These are phyloP conservation scores for Drosophila anomelani DNA, from an alignment of 2,888 invertebrate genomes.

Conservation along the genomic window DNA sequence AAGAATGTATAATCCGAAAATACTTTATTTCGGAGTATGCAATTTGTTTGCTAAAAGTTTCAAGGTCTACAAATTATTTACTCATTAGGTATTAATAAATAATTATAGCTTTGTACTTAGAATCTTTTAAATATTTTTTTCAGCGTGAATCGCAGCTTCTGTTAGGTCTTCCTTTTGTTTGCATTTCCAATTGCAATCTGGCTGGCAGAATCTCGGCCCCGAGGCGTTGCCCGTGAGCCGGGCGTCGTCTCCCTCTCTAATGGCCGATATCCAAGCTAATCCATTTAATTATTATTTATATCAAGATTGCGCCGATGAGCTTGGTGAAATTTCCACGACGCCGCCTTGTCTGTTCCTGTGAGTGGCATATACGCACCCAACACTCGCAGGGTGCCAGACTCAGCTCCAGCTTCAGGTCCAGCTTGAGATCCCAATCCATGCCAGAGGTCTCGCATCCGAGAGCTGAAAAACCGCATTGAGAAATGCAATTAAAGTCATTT, in stretches of 20 bases:
- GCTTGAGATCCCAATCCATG: slow-evolving; percentile 2
- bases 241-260: slow-evolving; percentile 55
- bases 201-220: slow-evolving; percentile 55
- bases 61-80: no score
- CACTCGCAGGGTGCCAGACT: slow-evolving; percentile 21
- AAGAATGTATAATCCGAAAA: no score
- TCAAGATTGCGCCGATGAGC: slow-evolving; percentile 63
- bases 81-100: no score
- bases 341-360: slow-evolving; percentile 69
- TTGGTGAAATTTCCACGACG: slow-evolving; percentile 62
- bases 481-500: slow-evolving; percentile 83
- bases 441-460: slow-evolving; percentile 29
- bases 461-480: slow-evolving; percentile 73
- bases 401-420: not conserved
- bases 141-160: slow-evolving; percentile 29
- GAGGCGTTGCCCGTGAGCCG: slow-evolving; percentile 52
- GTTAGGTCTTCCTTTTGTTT: slow-evolving; percentile 67
- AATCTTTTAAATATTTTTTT: not conserved
- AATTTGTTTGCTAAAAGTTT: no score
- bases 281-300: slow-evolving; percentile 80
- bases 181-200: slow-evolving; percentile 52
- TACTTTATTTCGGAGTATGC: no score
- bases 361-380: slow-evolving; percentile 2
- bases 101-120: no score
- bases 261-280: slow-evolving; percentile 67